A percentile compares a stretch with the other conserved stretches of the same genome.
Conservation (phyloP, 2,797 vertebrate genomes). For the Pseudomugil tenellus region DNA sequence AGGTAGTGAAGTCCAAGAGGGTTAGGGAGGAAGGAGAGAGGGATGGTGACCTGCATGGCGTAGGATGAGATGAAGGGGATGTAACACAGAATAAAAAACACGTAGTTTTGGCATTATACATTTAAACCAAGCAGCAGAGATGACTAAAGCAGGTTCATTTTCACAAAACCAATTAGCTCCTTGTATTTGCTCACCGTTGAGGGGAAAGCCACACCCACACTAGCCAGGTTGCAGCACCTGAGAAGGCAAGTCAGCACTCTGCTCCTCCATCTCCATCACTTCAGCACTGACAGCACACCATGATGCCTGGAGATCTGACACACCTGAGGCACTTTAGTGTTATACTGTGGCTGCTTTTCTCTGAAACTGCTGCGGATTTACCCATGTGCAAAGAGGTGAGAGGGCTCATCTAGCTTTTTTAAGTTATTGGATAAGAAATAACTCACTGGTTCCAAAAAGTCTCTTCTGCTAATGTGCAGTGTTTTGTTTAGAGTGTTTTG, state of each 20-base stretch:
- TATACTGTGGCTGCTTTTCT: slow-evolving; percentile 58
- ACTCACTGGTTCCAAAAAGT: background rate
- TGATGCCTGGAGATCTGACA: slow-evolving; percentile 47
- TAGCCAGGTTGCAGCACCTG: slow-evolving; percentile 46
- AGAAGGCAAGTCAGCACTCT: slow-evolving; percentile 25
- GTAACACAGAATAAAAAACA: background rate
- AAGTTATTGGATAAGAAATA: background rate
- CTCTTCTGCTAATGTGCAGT: background rate
- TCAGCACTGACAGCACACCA: slow-evolving; percentile 32
- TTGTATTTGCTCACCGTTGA: slow-evolving; percentile 13
- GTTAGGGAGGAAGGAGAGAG: no score
- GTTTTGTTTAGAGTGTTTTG: background rate
- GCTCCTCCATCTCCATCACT: slow-evolving; percentile 45
- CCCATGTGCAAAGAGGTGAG: slow-evolving; percentile 87
- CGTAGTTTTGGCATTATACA: background rate
- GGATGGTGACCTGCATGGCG: no score
- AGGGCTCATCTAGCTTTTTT: background rate
- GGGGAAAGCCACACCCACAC: slow-evolving; percentile 53
- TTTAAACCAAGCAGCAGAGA: no score
- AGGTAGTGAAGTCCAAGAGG: no score
- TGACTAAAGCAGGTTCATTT: background rate
- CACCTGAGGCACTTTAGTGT: slow-evolving; percentile 30
- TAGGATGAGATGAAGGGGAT: no score
- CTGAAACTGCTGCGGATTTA: slow-evolving; percentile 66
- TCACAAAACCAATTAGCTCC: slow-evolving; percentile 31